A percentile compares a stretch with the other conserved stretches of the same genome.
Evolutionary conservation across 2,797 vertebrate species (phyloP).

Genomic region (Fratercula arctica): DNA sequence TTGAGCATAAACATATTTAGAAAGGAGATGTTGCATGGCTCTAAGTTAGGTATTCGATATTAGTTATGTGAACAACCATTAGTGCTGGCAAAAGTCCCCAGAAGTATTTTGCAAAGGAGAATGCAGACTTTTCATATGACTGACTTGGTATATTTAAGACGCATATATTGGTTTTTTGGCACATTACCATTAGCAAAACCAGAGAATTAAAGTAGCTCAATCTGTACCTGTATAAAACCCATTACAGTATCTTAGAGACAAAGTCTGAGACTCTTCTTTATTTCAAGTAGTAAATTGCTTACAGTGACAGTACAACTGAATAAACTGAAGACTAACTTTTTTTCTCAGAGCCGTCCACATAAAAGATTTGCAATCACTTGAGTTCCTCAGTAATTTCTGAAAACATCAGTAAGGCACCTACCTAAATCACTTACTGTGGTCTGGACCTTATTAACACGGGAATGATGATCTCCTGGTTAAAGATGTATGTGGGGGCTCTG

Average conservation of each 20-base stretch:
- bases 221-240: not conserved
- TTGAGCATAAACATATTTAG: not conserved
- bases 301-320: not conserved
- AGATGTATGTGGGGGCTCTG: not conserved
- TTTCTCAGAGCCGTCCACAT: not conserved
- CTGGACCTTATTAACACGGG: not conserved
- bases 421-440: not conserved
- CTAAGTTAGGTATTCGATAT: not conserved
- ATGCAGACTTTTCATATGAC: not conserved
- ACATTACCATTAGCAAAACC: not conserved
- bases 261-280: not conserved
- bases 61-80: not conserved
- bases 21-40: not conserved
- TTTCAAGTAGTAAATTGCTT: not conserved
- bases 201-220: not conserved
- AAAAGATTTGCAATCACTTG: not conserved
- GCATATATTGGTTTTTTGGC: accelerated
- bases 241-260: not conserved
- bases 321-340: not conserved
- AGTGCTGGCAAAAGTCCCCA: not conserved
- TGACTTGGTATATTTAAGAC: not conserved
- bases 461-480: not conserved
- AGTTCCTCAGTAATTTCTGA: not conserved
- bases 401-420: not conserved
- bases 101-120: not conserved